Percentiles rank a stretch among this genome's conserved stretches.
These are phyloP conservation scores for Asobara japonica DNA, from an alignment of 1,140 invertebrate species.

Conservation along the genomic window DNA sequence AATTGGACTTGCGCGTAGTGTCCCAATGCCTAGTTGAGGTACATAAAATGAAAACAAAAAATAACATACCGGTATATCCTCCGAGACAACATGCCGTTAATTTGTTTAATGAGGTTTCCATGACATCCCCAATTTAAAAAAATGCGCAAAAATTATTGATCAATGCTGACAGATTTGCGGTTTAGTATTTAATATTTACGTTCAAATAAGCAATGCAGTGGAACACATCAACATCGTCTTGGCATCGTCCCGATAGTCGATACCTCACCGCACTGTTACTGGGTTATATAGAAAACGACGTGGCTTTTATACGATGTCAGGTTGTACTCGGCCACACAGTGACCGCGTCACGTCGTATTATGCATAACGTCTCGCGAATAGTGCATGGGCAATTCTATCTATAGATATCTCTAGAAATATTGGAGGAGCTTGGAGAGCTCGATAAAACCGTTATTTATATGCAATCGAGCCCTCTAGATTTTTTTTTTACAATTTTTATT, in stretches of 20 bases:
- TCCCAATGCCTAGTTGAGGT: too few relatives aligned
- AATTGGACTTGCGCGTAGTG: too few relatives aligned
- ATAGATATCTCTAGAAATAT: not conserved
- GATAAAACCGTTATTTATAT: slow-evolving; percentile 12
- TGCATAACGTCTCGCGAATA: slow-evolving; percentile 47
- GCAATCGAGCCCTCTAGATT: not conserved
- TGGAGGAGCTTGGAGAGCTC: not conserved
- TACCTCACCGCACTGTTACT: slow-evolving; percentile 10
- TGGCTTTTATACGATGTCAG: slow-evolving; percentile 19
- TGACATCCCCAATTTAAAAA: too few relatives aligned
- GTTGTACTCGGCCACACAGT: slow-evolving; percentile 16
- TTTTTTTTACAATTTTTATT: not conserved
- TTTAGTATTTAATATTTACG: not conserved
- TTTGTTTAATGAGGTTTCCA: too few relatives aligned
- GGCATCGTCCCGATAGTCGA: slow-evolving; percentile 7
- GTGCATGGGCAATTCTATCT: slow-evolving; percentile 22
- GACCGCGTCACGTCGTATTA: slow-evolving; percentile 47
- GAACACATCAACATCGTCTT: not conserved
- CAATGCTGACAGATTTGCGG: not conserved
- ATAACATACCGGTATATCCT: too few relatives aligned
- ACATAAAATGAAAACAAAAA: too few relatives aligned
- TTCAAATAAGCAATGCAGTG: not conserved
- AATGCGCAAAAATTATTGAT: not conserved
- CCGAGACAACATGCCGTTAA: too few relatives aligned
- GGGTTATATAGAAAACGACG: slow-evolving; percentile 17